Percentiles rank a stretch among this genome's conserved stretches.
These are phyloP conservation scores for Philaenus spumarius DNA, from an alignment of 1,140 invertebrate genomes.

Conservation along the genomic window DNA sequence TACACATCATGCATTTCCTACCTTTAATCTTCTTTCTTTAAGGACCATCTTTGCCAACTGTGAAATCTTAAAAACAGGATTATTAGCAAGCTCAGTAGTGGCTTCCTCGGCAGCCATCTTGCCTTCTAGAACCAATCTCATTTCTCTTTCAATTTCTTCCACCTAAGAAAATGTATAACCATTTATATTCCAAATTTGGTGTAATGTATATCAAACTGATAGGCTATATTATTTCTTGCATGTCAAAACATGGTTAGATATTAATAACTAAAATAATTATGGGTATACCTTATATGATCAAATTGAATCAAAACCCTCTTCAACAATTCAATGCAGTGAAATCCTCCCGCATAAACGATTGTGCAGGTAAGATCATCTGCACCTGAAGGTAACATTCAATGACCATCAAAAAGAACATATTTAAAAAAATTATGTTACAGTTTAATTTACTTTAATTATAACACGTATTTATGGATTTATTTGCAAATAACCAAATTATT, in stretches of 20 bases:
- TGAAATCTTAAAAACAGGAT: slow-evolving; percentile 60
- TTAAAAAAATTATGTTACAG: too few relatives aligned
- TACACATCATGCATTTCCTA: slow-evolving; percentile 31
- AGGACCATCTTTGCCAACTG: slow-evolving; percentile 52
- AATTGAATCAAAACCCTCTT: neutral
- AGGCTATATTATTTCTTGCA: neutral
- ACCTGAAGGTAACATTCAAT: too few relatives aligned
- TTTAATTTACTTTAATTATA: too few relatives aligned
- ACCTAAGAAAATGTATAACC: slow-evolving; percentile 43
- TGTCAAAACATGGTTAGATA: neutral
- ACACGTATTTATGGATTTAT: too few relatives aligned
- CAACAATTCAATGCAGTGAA: neutral
- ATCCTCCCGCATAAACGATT: too few relatives aligned
- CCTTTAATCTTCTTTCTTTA: slow-evolving; percentile 46
- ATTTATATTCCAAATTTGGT: neutral
- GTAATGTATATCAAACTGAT: neutral
- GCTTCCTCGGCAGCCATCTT: slow-evolving; percentile 55
- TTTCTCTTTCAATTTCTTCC: slow-evolving; percentile 58
- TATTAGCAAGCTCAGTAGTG: slow-evolving; percentile 51
- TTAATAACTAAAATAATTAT: neutral
- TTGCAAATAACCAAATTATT: too few relatives aligned
- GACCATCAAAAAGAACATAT: too few relatives aligned
- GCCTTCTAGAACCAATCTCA: slow-evolving; percentile 55
- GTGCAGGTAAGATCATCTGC: too few relatives aligned
- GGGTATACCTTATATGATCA: neutral